phyloP scores from a whole-genome alignment of 1,140 invertebrate genomes.

The Drosophila sucinea region DNA sequence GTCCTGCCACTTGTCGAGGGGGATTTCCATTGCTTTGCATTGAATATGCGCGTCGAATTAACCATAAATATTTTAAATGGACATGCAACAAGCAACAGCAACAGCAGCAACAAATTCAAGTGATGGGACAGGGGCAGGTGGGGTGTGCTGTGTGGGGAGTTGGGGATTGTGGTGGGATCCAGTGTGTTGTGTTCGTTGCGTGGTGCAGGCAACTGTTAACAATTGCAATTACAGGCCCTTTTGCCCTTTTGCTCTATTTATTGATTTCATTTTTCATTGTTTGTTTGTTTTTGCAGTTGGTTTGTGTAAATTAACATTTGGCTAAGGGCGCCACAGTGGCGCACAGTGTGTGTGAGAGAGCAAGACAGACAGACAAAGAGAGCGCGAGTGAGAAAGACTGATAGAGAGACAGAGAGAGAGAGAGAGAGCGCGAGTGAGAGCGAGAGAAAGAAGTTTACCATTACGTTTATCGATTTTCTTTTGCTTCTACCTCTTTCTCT shows the following conservation, averaged over 20 bases:
- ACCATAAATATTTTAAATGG: constrained; percentile 13
- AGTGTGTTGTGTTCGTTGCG: neutral
- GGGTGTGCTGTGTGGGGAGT: neutral
- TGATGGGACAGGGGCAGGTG: neutral
- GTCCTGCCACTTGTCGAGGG: constrained; percentile 22
- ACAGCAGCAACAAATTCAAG: neutral
- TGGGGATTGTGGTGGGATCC: too few species aligned
- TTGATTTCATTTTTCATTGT: constrained; percentile 54
- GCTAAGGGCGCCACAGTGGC: constrained; percentile 20
- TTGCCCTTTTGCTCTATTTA: constrained; percentile 39
- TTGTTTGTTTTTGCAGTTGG: constrained; percentile 35
- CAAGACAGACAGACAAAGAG: constrained; percentile 7
- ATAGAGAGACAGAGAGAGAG: neutral
- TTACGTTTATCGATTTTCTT: constrained; percentile 74
- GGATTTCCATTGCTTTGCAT: constrained; percentile 48
- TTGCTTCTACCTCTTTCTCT: neutral
- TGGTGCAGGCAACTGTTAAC: constrained; percentile 47
- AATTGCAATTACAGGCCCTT: constrained; percentile 53
- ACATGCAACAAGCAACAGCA: constrained; percentile 52
- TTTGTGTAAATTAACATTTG: constrained; percentile 74
- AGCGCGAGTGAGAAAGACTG: too few species aligned
- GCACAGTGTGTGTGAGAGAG: constrained; percentile 12
- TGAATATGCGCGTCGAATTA: neutral
- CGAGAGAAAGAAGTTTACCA: constrained; percentile 44
- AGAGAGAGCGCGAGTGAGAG: neutral